Percentiles rank a stretch among this genome's conserved stretches.
These are phyloP conservation scores for Lutjanus argentimaculatus DNA, from an alignment of 2,797 vertebrate genomes.

Conservation along the genomic window DNA sequence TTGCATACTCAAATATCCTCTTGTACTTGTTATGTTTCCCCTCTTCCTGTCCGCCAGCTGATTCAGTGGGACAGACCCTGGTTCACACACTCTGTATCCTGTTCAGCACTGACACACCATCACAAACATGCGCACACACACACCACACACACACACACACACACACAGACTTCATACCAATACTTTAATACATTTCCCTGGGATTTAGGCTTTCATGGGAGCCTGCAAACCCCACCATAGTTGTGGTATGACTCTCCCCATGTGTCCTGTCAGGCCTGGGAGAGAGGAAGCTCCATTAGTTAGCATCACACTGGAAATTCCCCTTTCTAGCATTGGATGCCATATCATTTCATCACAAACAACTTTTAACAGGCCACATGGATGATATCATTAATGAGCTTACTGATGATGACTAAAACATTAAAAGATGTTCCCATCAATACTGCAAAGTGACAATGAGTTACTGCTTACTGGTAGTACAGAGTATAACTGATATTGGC, in stretches of 20 bases:
- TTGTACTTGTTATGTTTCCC: conserved; percentile 58
- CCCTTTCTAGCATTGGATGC: conserved; percentile 35
- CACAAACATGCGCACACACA: conserved; percentile 51
- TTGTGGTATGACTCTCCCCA: conserved; percentile 83
- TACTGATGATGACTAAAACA: conserved; percentile 27
- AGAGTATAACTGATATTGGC: conserved; percentile 3
- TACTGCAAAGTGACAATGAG: neutral
- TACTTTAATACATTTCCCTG: conserved; percentile 75
- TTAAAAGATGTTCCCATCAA: conserved; percentile 22
- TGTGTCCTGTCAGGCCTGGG: conserved; percentile 77
- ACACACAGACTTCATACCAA: conserved; percentile 59
- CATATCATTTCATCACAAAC: conserved; percentile 40
- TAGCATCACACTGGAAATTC: conserved; percentile 66
- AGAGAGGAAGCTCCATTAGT: conserved; percentile 75
- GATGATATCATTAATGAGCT: conserved; percentile 37
- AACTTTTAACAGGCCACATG: conserved; percentile 40
- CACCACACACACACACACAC: conserved; percentile 29
- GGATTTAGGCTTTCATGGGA: conserved; percentile 85
- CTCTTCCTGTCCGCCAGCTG: conserved; percentile 66
- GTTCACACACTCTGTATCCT: conserved; percentile 84
- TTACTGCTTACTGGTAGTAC: neutral
- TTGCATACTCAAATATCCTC: conserved; percentile 58
- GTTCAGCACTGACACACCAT: conserved; percentile 67
- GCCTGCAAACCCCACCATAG: conserved; percentile 84
- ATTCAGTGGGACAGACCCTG: conserved; percentile 74